Evolutionary conservation across 2,888 invertebrate genomes (phyloP).

Genomic region (Stenichneumon culpator): DNA sequence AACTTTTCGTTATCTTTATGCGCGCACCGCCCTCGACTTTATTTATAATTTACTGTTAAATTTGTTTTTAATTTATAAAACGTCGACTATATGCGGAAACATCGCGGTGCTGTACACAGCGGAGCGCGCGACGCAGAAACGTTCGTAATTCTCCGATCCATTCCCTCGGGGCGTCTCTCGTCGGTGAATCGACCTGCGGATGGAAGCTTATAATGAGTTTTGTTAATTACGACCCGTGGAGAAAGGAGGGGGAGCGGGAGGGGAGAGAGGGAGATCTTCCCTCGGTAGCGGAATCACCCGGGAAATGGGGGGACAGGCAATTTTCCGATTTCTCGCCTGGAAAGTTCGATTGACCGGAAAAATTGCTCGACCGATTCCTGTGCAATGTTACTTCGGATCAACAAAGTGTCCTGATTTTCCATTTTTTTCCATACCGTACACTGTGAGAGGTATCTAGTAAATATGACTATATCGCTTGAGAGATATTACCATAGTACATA

Average conservation of each 20-base stretch:
- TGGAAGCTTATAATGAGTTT: slow-evolving; percentile 78
- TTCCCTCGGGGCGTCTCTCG: slow-evolving; percentile 62
- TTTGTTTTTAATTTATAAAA: slow-evolving; percentile 36
- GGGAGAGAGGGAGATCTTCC: slow-evolving; percentile 25
- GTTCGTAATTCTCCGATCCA: slow-evolving; percentile 60
- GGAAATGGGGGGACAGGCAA: slow-evolving; percentile 56
- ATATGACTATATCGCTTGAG: no score
- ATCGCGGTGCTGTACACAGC: neutral
- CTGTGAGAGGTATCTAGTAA: no score
- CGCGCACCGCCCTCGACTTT: neutral
- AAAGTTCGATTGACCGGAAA: slow-evolving; percentile 68
- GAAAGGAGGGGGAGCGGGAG: slow-evolving; percentile 55
- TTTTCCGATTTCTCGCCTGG: slow-evolving; percentile 51
- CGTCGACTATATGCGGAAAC: neutral
- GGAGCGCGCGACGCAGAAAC: slow-evolving; percentile 44
- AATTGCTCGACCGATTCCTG: slow-evolving; percentile 45
- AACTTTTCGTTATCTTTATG: slow-evolving; percentile 17
- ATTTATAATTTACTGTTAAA: slow-evolving; percentile 30
- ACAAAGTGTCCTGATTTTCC: neutral
- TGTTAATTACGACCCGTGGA: slow-evolving; percentile 76
- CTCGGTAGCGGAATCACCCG: slow-evolving; percentile 42
- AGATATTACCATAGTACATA: no score
- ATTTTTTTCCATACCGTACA: no score
- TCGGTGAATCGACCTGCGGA: slow-evolving; percentile 57
- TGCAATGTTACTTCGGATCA: neutral